These are phyloP conservation scores for Drosophila mayaguana DNA, from an alignment of 2,888 invertebrate species.

Conservation along the genomic window DNA sequence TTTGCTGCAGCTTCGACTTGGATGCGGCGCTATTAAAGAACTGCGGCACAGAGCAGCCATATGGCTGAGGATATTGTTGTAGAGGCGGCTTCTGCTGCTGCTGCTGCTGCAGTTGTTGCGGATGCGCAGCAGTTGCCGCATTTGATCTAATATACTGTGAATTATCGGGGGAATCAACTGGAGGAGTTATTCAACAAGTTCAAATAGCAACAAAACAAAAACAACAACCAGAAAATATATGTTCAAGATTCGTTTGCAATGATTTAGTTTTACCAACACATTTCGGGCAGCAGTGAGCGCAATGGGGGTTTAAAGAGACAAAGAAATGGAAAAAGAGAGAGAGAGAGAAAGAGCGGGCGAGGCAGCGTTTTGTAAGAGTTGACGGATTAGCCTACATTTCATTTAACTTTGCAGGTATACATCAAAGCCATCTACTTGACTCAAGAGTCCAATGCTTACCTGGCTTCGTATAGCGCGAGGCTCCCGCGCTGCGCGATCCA, in stretches of 20 bases:
- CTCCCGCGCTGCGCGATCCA: slow-evolving; percentile 73
- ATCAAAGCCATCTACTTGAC: background rate
- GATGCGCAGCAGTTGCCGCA: background rate
- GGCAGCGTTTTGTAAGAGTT: slow-evolving; percentile 60
- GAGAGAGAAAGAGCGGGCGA: slow-evolving; percentile 42
- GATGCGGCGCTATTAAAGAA: slow-evolving; percentile 85
- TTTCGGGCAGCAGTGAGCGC: slow-evolving; percentile 60
- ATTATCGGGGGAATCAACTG: slow-evolving; percentile 76
- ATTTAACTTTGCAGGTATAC: background rate
- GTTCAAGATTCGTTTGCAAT: slow-evolving; percentile 4
- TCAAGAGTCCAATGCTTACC: slow-evolving; percentile 73
- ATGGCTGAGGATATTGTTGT: slow-evolving; percentile 29
- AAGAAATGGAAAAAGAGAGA: slow-evolving; percentile 41
- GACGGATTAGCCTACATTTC: slow-evolving; percentile 71
- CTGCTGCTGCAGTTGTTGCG: slow-evolving; percentile 28
- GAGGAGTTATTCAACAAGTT: slow-evolving; percentile 64
- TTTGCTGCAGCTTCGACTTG: slow-evolving; percentile 84
- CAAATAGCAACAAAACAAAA: slow-evolving; percentile 18
- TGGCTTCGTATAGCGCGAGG: slow-evolving; percentile 86
- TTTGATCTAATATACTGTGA: slow-evolving; percentile 72
- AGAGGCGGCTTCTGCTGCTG: slow-evolving; percentile 8
- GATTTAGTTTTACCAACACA: slow-evolving; percentile 58
- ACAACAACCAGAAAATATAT: background rate
- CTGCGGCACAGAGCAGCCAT: slow-evolving; percentile 52
- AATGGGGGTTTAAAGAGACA: slow-evolving; percentile 41